Evolutionary conservation across 2,888 invertebrate species (phyloP), one percentile per base, ranked within the genome.

Genomic region (Ornithoptera alexandrae): DNA sequence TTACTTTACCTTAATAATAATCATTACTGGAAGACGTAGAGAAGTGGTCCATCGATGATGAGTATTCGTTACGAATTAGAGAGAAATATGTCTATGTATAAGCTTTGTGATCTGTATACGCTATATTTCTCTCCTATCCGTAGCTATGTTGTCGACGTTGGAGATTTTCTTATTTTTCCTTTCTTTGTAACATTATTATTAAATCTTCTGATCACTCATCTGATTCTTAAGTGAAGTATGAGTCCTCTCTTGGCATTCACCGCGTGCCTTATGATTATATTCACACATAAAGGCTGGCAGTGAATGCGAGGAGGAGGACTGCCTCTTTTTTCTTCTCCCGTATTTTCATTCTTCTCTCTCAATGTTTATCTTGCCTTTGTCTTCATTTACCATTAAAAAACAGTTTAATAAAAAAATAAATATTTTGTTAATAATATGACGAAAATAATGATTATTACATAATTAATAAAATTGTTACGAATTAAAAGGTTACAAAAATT

Each of bases 201-300:
- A 56, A 56, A 56, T 46, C 15, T 46, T 46, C 46, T 46, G 15
- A 46, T 46, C 53, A n/a, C n/a, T n/a, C n/a, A 6, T 53, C 53
- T 59, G 70, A 69, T 72, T 74, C 68, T 24, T 56, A 62, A 74
- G 71, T 74, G 90, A 74, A 69, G 90, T 67, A 78, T 84, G 78
- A 89, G 96, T 95, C 96, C 96, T 96, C 97, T 97, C 97, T 98
- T 98, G 98, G 98, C 98, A 98, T 98, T 98, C 98, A 98, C 98
- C 98, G 98, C 98, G 98, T 98, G 98, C 98, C 98, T 98, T 98
- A 98, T 97, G 97, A 96, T 94, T 90, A 74, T 87, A 91, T 83
- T 62, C 90, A 94, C 93, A 95, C 96, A 97, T 98, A 98, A 94
- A 93, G 95, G 97, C 96, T 96, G 95, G 95, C 97, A 97, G 97